Evolutionary conservation across 2,113 vertebrate genomes (phyloP).

Genomic region (Emydocephalus ijimae): DNA sequence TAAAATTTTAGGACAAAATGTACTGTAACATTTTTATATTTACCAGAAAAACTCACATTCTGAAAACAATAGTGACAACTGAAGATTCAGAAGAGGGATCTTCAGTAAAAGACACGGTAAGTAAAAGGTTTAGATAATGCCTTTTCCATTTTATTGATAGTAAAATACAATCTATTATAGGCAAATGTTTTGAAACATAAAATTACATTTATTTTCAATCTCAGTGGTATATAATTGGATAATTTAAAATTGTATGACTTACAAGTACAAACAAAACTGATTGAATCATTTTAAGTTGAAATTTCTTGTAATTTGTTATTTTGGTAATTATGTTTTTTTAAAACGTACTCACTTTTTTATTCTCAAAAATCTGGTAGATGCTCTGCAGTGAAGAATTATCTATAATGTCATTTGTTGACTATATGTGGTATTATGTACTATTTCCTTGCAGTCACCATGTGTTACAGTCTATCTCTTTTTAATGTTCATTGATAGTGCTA

Average conservation of each 20-base stretch:
- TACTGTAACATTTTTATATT: conserved; percentile 1
- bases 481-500: not conserved
- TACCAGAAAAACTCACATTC: not conserved
- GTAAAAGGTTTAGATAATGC: not conserved
- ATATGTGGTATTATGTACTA: not conserved
- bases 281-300: not conserved
- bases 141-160: not conserved
- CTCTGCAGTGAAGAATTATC: not conserved
- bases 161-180: not conserved
- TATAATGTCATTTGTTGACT: not conserved
- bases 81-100: conserved; percentile 1
- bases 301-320: not conserved
- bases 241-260: not conserved
- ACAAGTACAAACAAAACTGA: not conserved
- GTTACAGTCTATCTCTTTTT: not conserved
- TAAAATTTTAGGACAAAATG: not conserved
- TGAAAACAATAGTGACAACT: not conserved
- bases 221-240: not conserved
- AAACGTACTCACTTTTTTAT: not conserved
- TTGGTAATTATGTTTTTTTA: not conserved
- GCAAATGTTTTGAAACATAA: not conserved
- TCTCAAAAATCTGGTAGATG: not conserved
- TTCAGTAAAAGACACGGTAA: conserved; percentile 21
- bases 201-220: not conserved
- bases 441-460: not conserved